phyloP scores from a whole-genome alignment of 2,888 invertebrate genomes.

The Chrysopilus asiliformis region DNA sequence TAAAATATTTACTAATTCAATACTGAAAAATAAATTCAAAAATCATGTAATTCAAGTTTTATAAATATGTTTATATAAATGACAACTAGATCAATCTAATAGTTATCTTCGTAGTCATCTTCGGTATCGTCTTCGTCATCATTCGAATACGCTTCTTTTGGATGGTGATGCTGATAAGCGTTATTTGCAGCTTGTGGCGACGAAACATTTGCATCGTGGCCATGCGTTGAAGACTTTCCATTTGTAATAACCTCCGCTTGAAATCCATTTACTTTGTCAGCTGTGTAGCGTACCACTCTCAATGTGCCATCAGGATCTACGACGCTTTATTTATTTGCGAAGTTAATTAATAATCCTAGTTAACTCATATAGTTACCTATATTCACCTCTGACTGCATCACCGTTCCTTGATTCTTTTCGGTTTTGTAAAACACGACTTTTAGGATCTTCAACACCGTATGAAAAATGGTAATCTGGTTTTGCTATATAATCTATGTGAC shows the following conservation, averaged over 20 bases:
- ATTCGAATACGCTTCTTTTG: too few relatives aligned
- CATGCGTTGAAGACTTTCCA: slow-evolving; percentile 26
- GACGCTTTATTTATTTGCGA: slow-evolving; percentile 35
- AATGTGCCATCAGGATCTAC: slow-evolving; percentile 63
- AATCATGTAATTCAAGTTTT: too few relatives aligned
- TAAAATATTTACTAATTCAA: too few relatives aligned
- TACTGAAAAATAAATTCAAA: too few relatives aligned
- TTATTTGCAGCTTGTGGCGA: too few relatives aligned
- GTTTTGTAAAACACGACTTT: slow-evolving; percentile 57
- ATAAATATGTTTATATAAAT: too few relatives aligned
- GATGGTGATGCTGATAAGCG: too few relatives aligned
- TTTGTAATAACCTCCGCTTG: slow-evolving; percentile 40
- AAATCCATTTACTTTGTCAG: slow-evolving; percentile 61
- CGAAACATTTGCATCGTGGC: too few relatives aligned
- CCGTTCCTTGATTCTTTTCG: slow-evolving; percentile 60
- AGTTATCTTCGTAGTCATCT: too few relatives aligned
- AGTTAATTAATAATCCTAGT: background rate
- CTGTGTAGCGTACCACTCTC: slow-evolving; percentile 57
- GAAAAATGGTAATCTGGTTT: slow-evolving; percentile 63
- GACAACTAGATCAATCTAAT: too few relatives aligned
- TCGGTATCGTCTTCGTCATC: too few relatives aligned
- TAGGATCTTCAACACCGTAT: slow-evolving; percentile 62
- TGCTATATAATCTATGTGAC: slow-evolving; percentile 55
- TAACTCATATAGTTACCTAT: slow-evolving; percentile 34
- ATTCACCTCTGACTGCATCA: slow-evolving; percentile 57